phyloP scores from a whole-genome alignment of 2,113 vertebrate genomes.

The Melospiza georgiana region DNA sequence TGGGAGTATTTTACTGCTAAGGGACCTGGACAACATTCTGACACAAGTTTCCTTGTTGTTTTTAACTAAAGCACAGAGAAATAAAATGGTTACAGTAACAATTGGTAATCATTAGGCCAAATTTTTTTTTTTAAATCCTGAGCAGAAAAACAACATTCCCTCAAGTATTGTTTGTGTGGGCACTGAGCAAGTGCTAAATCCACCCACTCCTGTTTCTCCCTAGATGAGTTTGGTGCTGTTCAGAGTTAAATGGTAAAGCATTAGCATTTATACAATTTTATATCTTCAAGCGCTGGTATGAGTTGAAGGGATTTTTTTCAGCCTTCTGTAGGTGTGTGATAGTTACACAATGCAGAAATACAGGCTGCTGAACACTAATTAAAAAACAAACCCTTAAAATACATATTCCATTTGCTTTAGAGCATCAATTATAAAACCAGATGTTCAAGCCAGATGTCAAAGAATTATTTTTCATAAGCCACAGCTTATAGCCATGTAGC shows the following conservation, averaged over 20 bases:
- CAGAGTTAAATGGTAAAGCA: background rate
- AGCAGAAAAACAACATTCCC: background rate
- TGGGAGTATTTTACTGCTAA: background rate
- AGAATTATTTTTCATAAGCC: constrained; percentile 69
- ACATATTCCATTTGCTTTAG: constrained; percentile 53
- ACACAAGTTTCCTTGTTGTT: background rate
- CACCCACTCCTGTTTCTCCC: background rate
- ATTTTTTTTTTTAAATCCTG: background rate
- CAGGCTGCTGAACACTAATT: constrained; percentile 37
- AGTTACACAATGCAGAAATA: background rate
- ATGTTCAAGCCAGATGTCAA: constrained; percentile 76
- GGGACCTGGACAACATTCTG: background rate
- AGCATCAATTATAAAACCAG: constrained; percentile 70
- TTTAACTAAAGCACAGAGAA: background rate
- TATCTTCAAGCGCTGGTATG: background rate
- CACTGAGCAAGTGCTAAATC: background rate
- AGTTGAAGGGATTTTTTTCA: background rate
- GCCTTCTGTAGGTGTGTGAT: background rate
- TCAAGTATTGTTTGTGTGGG: background rate
- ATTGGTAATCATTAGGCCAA: background rate
- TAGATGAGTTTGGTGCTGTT: background rate
- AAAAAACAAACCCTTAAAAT: constrained; percentile 32
- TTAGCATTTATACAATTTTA: background rate
- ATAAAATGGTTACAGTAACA: background rate
- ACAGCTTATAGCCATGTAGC: constrained; percentile 52